Base-by-base conservation (phyloP, 2,888 invertebrate species). In the Leptinotarsa peninsularis region DNA sequence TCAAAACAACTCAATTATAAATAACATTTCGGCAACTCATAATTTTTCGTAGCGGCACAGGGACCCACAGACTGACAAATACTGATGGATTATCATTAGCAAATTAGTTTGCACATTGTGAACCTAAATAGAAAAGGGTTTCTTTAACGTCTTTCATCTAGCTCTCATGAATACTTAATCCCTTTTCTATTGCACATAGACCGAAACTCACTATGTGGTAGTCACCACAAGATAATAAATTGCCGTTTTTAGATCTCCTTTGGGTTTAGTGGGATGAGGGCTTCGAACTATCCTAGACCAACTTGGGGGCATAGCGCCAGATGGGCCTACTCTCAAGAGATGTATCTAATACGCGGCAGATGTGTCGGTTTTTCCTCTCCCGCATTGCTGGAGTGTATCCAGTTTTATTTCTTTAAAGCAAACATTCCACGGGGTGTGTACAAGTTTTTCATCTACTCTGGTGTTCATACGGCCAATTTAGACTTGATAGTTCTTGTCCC, bases 211-310 rank as follows among this genome's bases (percentile, higher is more conserved):
- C 71, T 72, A 74, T 69, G 75, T 67, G 63, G 56, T 77, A 75
- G 77, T 71, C 75, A 73, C 71, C 33, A 67, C 67, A 68, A 77
- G 73, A 70, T 78, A 76, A 78, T 76, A 75, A 68, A 78, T 76
- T 52, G 71, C 58, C 66, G 71, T 67, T 72, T 73, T 73, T 71
- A 75, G 66, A 79, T 81, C 78, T 79, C 80, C 80, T 80, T 76
- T 58, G 82, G 81, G 80, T 79, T 72, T 74, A 76, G 80, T 77
- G 81, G 78, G 78, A 80, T 83, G 82, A 81, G 83, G 81, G 73
- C 68, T 43, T 69, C 56, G 68, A 74, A 66, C 74, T 74, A 75
- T 77, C 77, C 79, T 79, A 79, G 79, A 78, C 75, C 27, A 77
- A 76, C 75, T 70, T 66, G 70, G 52, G 79, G 75, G 72, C 74